phyloP scores from a whole-genome alignment of 2,113 vertebrate genomes.

The Cyanocitta stelleri region DNA sequence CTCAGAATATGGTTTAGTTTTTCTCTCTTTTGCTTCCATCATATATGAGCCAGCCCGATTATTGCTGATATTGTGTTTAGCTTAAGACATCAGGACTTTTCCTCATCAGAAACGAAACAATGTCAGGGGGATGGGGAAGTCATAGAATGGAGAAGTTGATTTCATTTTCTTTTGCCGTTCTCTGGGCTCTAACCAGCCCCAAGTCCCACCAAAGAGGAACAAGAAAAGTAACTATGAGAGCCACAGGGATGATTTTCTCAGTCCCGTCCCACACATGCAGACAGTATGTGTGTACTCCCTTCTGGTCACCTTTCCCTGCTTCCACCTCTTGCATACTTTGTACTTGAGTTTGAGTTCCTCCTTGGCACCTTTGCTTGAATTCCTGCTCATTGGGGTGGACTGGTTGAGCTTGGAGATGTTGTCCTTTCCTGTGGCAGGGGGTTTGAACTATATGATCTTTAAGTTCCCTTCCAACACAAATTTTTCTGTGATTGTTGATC shows the following conservation, averaged over 20 bases:
- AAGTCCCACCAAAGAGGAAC: neutral
- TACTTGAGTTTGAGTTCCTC: neutral
- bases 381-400: neutral
- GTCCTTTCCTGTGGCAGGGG: neutral
- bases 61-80: neutral
- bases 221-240: neutral
- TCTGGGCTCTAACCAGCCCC: neutral
- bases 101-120: neutral
- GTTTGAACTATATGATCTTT: neutral
- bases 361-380: neutral
- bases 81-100: neutral
- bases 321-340: neutral
- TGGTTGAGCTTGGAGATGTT: neutral
- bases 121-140: accelerated
- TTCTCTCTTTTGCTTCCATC: neutral
- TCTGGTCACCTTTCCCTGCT: neutral
- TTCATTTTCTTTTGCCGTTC: neutral
- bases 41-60: neutral
- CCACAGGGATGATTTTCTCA: neutral
- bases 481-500: neutral
- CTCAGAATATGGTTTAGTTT: neutral
- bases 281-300: neutral
- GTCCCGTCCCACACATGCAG: accelerated
- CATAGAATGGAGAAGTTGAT: neutral
- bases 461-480: neutral